These are phyloP conservation scores for Esox lucius DNA, from an alignment of 2,797 vertebrate species.

Conservation along the genomic window DNA sequence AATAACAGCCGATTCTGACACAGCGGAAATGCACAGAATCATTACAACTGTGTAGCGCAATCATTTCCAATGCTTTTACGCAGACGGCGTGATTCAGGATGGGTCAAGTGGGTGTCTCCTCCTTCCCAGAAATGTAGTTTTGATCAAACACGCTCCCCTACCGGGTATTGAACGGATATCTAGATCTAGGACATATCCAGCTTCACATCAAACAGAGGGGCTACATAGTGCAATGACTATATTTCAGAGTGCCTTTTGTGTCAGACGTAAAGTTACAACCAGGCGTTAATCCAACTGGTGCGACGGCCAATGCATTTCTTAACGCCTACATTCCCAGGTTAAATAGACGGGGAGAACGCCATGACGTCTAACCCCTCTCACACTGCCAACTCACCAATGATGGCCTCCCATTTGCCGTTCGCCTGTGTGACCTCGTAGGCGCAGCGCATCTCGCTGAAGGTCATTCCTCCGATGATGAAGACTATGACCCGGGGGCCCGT, in stretches of 20 bases:
- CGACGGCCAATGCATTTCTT: no score
- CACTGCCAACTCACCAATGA: constrained; percentile 87
- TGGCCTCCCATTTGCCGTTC: constrained; percentile 97
- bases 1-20: background rate
- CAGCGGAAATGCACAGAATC: background rate
- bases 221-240: no score
- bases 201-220: no score
- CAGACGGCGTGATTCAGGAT: background rate
- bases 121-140: background rate
- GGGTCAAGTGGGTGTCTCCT: background rate
- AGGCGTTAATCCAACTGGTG: no score
- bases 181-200: no score
- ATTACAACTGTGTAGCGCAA: background rate
- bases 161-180: no score
- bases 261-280: no score
- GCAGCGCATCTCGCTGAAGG: constrained; percentile 95
- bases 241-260: no score
- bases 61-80: background rate
- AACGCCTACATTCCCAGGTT: background rate
- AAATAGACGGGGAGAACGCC: background rate
- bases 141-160: no score
- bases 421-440: constrained; percentile 98
- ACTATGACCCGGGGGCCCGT: constrained; percentile 93
- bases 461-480: constrained; percentile 93
- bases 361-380: background rate